Conservation (phyloP, 2,888 invertebrate species). For the Chymomyza fuscimana region DNA sequence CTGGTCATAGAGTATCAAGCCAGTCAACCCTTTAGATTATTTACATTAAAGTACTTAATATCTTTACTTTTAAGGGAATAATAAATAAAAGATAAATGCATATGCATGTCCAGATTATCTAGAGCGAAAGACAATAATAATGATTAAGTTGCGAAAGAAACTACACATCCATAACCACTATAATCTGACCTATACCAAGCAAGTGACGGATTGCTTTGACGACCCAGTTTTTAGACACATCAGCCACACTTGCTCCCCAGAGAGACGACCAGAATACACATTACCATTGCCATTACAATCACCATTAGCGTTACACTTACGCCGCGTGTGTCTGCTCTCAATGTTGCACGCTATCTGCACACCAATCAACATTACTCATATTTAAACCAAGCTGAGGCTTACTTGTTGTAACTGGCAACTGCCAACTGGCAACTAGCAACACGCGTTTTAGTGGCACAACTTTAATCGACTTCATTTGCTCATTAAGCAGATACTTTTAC, state of each 20-base stretch:
- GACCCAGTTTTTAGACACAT: neutral
- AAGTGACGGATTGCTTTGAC: neutral
- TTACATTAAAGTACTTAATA: too few relatives aligned
- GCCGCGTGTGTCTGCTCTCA: conserved; percentile 23
- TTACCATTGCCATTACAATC: conserved; percentile 1
- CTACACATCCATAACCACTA: neutral
- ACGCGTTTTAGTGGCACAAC: conserved; percentile 35
- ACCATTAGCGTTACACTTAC: conserved; percentile 42
- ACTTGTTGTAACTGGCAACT: conserved; percentile 24
- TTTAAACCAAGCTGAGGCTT: conserved; percentile 37
- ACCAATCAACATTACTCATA: conserved; percentile 63
- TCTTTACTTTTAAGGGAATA: neutral
- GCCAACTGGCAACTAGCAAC: conserved; percentile 38
- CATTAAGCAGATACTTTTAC: conserved; percentile 62
- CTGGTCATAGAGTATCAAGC: too few relatives aligned
- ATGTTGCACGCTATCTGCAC: conserved; percentile 29
- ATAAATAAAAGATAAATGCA: neutral
- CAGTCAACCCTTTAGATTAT: too few relatives aligned
- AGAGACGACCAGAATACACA: neutral
- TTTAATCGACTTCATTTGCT: conserved; percentile 75
- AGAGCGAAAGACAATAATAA: neutral
- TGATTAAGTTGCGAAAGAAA: neutral
- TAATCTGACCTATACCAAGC: neutral
- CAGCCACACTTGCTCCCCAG: neutral
- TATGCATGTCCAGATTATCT: neutral